Percentiles rank a stretch among this genome's conserved stretches.
These are phyloP conservation scores for Rhyacophila evoluta DNA, from an alignment of 2,888 invertebrate genomes.

Conservation along the genomic window DNA sequence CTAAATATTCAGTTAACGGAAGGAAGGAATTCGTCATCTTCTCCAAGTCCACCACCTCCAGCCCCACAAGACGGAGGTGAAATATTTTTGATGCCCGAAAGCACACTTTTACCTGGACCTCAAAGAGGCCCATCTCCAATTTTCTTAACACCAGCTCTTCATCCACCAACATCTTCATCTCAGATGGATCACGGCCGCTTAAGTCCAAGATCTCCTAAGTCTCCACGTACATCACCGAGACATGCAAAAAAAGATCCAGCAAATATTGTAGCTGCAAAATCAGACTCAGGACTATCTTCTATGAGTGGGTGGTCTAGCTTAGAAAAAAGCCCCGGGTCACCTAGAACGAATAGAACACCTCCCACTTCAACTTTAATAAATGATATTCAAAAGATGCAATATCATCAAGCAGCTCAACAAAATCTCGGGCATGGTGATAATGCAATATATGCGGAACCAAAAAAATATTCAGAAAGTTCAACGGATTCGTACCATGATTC, in stretches of 20 bases:
- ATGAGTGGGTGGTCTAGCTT: slow-evolving; percentile 89
- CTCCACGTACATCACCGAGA: slow-evolving; percentile 79
- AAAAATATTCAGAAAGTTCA: slow-evolving; percentile 70
- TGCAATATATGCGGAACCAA: slow-evolving; percentile 56
- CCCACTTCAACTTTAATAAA: slow-evolving; percentile 34
- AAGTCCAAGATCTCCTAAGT: slow-evolving; percentile 79
- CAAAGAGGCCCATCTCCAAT: slow-evolving; percentile 61
- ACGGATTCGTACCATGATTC: slow-evolving; percentile 66
- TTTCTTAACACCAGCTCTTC: slow-evolving; percentile 63
- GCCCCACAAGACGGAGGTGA: slow-evolving; percentile 78
- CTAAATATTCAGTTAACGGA: slow-evolving; percentile 68
- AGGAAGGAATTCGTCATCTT: slow-evolving; percentile 61
- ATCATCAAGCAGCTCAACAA: slow-evolving; percentile 54
- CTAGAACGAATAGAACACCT: slow-evolving; percentile 71
- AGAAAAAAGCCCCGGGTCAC: slow-evolving; percentile 87
- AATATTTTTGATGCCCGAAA: slow-evolving; percentile 65
- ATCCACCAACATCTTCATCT: slow-evolving; percentile 58
- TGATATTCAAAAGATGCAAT: slow-evolving; percentile 36
- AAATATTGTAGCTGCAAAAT: slow-evolving; percentile 81
- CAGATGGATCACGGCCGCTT: slow-evolving; percentile 69
- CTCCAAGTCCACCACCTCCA: slow-evolving; percentile 85
- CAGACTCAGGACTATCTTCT: slow-evolving; percentile 88
- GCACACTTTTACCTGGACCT: slow-evolving; percentile 55
- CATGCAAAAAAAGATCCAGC: slow-evolving; percentile 72
- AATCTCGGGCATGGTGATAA: slow-evolving; percentile 42